Evolutionary conservation across 2,888 invertebrate species (phyloP).

Genomic region (Tenthredo scrophulariae): DNA sequence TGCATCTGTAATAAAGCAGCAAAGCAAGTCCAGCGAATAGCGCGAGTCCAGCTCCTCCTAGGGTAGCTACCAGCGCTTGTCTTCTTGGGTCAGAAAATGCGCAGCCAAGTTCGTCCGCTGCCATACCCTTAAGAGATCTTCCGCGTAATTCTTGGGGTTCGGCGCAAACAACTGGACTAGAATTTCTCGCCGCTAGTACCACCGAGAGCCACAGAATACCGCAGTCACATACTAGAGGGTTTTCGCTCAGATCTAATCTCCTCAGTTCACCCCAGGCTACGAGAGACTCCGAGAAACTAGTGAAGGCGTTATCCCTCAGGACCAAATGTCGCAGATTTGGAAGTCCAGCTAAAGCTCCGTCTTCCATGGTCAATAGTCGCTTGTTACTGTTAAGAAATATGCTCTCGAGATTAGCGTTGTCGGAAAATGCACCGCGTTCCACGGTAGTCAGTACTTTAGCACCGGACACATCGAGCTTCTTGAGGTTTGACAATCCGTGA

Average conservation of each 20-base stretch:
- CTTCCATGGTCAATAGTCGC: conserved; percentile 86
- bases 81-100: conserved; percentile 89
- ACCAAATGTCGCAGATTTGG: conserved; percentile 89
- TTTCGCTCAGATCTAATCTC: conserved; percentile 89
- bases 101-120: conserved; percentile 90
- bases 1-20: conserved; percentile 87
- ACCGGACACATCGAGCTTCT: conserved; percentile 88
- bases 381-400: conserved; percentile 89
- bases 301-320: conserved; percentile 89
- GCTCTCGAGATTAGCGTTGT: conserved; percentile 90
- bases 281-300: conserved; percentile 87
- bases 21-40: conserved; percentile 86
- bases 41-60: conserved; percentile 87
- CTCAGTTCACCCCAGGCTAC: conserved; percentile 89
- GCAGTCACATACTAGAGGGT: conserved; percentile 91
- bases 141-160: conserved; percentile 87
- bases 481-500: conserved; percentile 88
- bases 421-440: conserved; percentile 88
- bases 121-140: conserved; percentile 84
- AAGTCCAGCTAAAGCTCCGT: conserved; percentile 88
- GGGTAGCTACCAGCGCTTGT: conserved; percentile 89
- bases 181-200: conserved; percentile 84
- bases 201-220: conserved; percentile 89
- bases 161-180: conserved; percentile 86
- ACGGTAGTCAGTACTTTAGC: conserved; percentile 86